phyloP scores from a whole-genome alignment of 2,888 invertebrate genomes.

The Drosophila gaucha region DNA sequence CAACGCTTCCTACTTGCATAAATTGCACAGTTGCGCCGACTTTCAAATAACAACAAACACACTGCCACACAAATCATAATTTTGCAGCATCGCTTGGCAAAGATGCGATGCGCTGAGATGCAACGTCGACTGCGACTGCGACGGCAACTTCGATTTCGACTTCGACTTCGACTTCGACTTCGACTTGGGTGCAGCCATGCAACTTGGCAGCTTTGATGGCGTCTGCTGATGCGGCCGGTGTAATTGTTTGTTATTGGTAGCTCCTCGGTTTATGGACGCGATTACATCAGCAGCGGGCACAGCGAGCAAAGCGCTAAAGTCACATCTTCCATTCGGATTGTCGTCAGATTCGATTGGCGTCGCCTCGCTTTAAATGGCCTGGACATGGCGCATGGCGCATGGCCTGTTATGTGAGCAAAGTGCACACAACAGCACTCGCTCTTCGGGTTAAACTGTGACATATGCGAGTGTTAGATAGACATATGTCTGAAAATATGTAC shows the following conservation, averaged over 20 bases:
- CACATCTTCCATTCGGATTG: constrained; percentile 46
- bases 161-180: constrained; percentile 10
- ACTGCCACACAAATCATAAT: constrained; percentile 64
- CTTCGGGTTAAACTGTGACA: constrained; percentile 1
- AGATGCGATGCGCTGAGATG: constrained; percentile 20
- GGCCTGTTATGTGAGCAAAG: constrained; percentile 37
- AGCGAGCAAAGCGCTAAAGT: constrained; percentile 26
- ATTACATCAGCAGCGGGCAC: constrained; percentile 66
- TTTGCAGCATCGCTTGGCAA: constrained; percentile 23
- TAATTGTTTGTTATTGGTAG: constrained; percentile 70
- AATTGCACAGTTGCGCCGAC: constrained; percentile 52
- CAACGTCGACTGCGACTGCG: constrained; percentile 9
- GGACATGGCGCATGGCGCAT: constrained; percentile 15
- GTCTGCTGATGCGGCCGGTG: constrained; percentile 32
- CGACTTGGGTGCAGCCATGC: constrained; percentile 42
- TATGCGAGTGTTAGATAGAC: constrained; percentile 1
- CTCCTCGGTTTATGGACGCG: constrained; percentile 64
- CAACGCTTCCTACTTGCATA: constrained; percentile 72
- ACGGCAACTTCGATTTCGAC: constrained; percentile 6
- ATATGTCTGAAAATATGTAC: not conserved
- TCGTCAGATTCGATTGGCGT: constrained; percentile 41
- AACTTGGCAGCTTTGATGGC: constrained; percentile 27
- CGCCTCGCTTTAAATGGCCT: constrained; percentile 42
- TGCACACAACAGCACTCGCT: not conserved
- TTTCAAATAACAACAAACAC: constrained; percentile 57